Conservation (phyloP, 2,888 invertebrate species). For the Dolichopus griseipennis region DNA sequence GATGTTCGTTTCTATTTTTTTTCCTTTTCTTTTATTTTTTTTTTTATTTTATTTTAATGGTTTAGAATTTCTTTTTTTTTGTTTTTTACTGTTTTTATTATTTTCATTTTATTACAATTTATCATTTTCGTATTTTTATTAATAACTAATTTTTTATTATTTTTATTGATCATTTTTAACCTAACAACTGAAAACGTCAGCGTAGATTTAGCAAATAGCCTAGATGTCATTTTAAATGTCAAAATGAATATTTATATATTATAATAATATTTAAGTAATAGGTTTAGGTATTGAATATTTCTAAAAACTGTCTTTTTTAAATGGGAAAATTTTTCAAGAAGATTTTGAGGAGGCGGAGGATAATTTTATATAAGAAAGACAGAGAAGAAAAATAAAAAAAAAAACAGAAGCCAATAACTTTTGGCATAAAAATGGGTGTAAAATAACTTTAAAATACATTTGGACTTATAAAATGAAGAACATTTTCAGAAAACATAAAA, state of each 20-base stretch:
- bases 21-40: not conserved
- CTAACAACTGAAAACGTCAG: no score
- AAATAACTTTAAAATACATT: not conserved
- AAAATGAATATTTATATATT: not conserved
- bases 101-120: not conserved
- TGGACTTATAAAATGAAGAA: not conserved
- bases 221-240: not conserved
- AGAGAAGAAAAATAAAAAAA: not conserved
- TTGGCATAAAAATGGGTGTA: constrained; percentile 6
- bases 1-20: not conserved
- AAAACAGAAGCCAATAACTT: not conserved
- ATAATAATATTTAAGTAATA: no score
- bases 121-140: not conserved
- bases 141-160: not conserved
- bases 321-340: not conserved
- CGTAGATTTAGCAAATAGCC: not conserved
- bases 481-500: not conserved
- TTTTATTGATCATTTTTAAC: not conserved
- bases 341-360: not conserved
- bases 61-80: constrained; percentile 1
- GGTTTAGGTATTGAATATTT: not conserved
- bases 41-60: not conserved
- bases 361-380: not conserved
- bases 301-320: not conserved
- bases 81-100: no score